Evolutionary conservation across 1,140 invertebrate species (phyloP), one percentile per base, ranked within the genome.

Genomic region (Lasaia peninsularis): DNA sequence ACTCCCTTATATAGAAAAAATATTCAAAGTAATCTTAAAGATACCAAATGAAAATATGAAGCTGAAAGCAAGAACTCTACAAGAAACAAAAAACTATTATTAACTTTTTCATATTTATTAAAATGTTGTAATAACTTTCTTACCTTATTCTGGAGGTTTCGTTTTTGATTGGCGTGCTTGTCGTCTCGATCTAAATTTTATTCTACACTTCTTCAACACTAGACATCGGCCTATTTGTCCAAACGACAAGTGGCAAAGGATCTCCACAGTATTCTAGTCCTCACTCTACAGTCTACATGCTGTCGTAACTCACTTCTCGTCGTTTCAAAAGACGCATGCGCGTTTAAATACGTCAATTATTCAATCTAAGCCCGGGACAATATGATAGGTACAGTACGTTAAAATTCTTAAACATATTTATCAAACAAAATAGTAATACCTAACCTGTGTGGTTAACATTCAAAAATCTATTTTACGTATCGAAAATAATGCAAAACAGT

Each of bases 261-360:
- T 61, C 49, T 56, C 35, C 58, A 55, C 34, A 21, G 32, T 49
- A 44, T 34, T 33, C 40, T 48, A 48, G 50, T 44, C 12, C 24
- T 31, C 28, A 31, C 48, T 24, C 56, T 35, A 58, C 12, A 54
- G 14, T 56, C 40, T 52, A 50, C 58, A 32, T 60, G 48, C 56
- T 37, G 53, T 48, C 53, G 67, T 58, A 62, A 72, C 76, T 83
- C 67, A 80, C 80, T 83, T 80, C 80, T 72, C 57, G 55, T 20
- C 56, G 62, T 51, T 71, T 50, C 57, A 28, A 31, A 63, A 66
- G 53, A 78, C 80, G 80, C 80, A 78, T 83, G 80, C 80, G 80
- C 76, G 60, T 52, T 51, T 62, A 50, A 72, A 69, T 64, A 73
- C 71, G 75, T 78, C 79, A 78, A 82, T 82, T 78, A 74, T 78